Base-by-base conservation (phyloP, 2,888 invertebrate species). In the Eugnorisma glareosa region DNA sequence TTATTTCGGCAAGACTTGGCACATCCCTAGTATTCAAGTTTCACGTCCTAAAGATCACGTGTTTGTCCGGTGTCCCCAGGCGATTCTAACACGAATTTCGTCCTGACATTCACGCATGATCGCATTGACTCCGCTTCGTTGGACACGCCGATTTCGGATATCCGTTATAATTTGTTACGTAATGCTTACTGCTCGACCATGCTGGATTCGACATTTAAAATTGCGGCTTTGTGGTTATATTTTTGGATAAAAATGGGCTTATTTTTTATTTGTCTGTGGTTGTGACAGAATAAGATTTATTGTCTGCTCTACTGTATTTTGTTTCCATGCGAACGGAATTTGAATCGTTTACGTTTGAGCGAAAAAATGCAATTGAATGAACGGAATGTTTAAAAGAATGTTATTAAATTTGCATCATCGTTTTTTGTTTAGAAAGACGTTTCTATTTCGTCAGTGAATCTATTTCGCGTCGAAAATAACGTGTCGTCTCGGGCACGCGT, bases 101-200 rank as follows among this genome's bases (percentile, higher is more conserved):
- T 87, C 88, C 92, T 90, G 92, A 92, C 92, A 93, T 93, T 93
- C 91, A 93, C 88, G 91, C 88, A 85, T 88, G 88, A 91, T 86
- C 83, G 88, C 83, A 37, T 88, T 73, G 72, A 68, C 77, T 84
- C 82, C 88, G 90, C 87, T 88, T 85, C 89, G 78, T 78, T 86
- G 83, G 78, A 73, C 82, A 78, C 86, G 83, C 72, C 88, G 85
- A 79, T 87, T 90, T 90, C 88, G 90, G 89, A 91, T 88, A 89
- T 91, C 91, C 91, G 91, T 88, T 89, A 90, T 89, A 89, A 91
- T 90, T 89, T 88, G 90, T 91, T 89, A 88, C 82, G 78, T 86
- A 84, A 87, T 72, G 28, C 59, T 61, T 61, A 63, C 63, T 77
- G 45, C 35, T 67, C 73, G 63, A 74, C 80, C 75, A 81, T 77